Base-by-base conservation (phyloP, 2,888 invertebrate genomes). In the Alcis repandata region DNA sequence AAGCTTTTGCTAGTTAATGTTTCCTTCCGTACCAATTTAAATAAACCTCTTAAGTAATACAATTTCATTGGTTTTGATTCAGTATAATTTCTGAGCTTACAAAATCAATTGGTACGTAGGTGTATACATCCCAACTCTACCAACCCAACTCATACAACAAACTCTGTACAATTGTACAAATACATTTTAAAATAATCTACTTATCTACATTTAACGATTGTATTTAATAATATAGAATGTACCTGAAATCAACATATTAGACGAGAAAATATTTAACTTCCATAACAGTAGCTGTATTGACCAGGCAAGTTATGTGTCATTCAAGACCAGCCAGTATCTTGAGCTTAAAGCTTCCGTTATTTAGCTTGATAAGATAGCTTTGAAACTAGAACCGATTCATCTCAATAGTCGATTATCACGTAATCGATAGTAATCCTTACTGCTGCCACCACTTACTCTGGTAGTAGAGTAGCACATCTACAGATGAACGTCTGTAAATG, bases 341-440 rank as follows among this genome's bases (percentile, higher is more conserved):
- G 38, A 40, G 60, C 52, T 61, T 66, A 60, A 45, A 40, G 60
- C 52, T 61, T 66, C 65, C 60, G 60, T 57, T 66, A 65, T 57
- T 60, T 60, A 61, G 60, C 52, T 46, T 40, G 57, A 66, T 66
- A 57, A 67, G 59, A 62, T 62, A 54, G 58, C 52, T 57, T 66
- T 67, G 40, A 62, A 59, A 51, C 46, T 59, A 51, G 62, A 63
- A 58, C 59, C 66, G 62, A 66, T 66, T 66, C 49, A 60, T 66
- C 59, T 57, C 65, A 69, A 66, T 66, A 60, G 48, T 59, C 57
- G 63, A 69, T 46, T 66, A 69, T 63, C 43, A 60, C 58, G 45
- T 58, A 45, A 66, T 60, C 66, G 63, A 58, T 66, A 63, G 63
- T 51, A 66, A 63, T 71, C 63, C 68, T 62, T 63, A 64, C 54